Percentiles rank a stretch among this genome's conserved stretches.
Evolutionary conservation across 2,113 vertebrate genomes (phyloP).

Genomic region (Pithys albifrons): DNA sequence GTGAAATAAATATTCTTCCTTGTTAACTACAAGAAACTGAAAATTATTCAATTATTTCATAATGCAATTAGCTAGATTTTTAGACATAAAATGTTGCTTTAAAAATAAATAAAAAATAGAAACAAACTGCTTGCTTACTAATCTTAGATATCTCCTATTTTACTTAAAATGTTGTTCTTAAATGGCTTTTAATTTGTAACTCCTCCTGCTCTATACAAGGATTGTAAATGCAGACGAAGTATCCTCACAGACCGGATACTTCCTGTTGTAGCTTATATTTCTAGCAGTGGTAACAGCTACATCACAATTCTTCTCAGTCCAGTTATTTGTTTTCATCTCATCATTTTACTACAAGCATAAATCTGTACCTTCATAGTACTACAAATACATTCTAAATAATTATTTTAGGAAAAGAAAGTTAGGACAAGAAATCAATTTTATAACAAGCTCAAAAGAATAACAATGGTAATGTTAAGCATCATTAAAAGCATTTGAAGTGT

Average conservation of each 20-base stretch:
- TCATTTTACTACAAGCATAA: neutral
- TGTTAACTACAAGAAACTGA: neutral
- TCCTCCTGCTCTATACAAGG: neutral
- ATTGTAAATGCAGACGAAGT: neutral
- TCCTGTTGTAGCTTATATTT: neutral
- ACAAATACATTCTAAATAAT: neutral
- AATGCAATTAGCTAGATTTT: neutral
- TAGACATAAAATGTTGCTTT: neutral
- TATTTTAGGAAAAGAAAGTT: neutral
- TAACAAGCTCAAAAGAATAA: neutral
- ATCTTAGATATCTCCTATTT: neutral
- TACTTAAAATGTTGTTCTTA: neutral
- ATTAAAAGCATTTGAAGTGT: neutral
- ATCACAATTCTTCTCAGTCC: neutral
- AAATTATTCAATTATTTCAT: neutral
- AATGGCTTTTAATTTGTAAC: neutral
- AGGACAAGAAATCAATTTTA: neutral
- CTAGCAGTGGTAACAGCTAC: neutral
- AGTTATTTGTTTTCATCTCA: neutral
- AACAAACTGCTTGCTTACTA: neutral
- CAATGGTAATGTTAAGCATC: neutral
- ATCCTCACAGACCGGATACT: neutral
- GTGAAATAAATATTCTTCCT: neutral
- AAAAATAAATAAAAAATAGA: neutral
- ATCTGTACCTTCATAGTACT: neutral